Conservation (phyloP, 2,797 vertebrate species). For the Tympanoctomys barrerae region DNA sequence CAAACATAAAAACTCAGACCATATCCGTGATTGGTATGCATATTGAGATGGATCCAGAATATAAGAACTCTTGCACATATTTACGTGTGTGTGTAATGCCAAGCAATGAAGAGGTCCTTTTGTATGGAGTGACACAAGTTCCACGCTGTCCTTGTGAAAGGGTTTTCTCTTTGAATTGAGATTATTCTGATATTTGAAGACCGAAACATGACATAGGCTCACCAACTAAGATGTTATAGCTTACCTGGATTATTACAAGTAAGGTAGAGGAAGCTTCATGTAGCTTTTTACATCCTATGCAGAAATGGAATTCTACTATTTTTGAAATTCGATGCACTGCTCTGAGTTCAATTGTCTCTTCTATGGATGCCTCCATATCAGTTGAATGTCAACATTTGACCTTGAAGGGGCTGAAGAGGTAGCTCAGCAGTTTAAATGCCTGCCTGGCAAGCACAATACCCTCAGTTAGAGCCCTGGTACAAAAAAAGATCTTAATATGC, state of each 20-base stretch:
- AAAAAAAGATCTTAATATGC: too few relatives aligned
- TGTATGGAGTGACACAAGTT: neutral
- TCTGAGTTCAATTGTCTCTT: neutral
- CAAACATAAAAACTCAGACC: neutral
- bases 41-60: too few relatives aligned
- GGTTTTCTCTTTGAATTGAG: neutral
- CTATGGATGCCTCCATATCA: neutral
- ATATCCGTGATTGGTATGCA: neutral
- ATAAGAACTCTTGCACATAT: too few relatives aligned
- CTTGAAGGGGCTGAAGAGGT: too few relatives aligned
- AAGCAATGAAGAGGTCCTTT: neutral
- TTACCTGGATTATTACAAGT: neutral
- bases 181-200: neutral
- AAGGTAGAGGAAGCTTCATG: too few relatives aligned
- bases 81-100: neutral
- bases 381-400: neutral
- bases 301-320: neutral
- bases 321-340: neutral
- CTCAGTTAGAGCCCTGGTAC: too few relatives aligned
- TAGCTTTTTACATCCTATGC: too few relatives aligned
- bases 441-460: too few relatives aligned
- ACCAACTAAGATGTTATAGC: neutral
- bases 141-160: neutral
- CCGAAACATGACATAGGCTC: rapidly evolving
- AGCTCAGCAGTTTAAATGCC: too few relatives aligned